Conservation (phyloP, 2,113 vertebrate genomes). For the Marcusenius ussheri region DNA sequence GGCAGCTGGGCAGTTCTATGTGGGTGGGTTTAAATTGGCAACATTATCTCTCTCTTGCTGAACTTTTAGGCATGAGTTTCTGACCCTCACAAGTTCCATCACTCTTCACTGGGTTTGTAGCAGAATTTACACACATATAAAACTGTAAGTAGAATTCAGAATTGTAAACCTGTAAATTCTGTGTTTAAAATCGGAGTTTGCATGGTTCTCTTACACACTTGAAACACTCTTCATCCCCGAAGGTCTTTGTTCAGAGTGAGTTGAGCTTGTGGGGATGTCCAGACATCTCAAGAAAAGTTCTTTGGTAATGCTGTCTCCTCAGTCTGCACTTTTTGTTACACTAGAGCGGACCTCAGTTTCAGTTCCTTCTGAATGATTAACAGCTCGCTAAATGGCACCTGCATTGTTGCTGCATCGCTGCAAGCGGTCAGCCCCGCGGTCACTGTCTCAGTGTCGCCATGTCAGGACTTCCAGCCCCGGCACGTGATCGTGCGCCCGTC, state of each 20-base stretch:
- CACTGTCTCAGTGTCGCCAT: not conserved
- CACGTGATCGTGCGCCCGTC: not conserved
- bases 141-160: not conserved
- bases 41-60: not conserved
- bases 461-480: not conserved
- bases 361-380: conserved; percentile 1
- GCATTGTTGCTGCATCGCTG: not conserved
- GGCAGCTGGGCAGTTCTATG: not conserved
- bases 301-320: not conserved
- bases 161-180: not conserved
- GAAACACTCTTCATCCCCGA: not conserved
- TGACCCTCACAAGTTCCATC: not conserved
- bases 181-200: not conserved
- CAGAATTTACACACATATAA: not conserved
- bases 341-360: not conserved
- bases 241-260: not conserved
- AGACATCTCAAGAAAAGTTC: not conserved
- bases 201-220: not conserved
- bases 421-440: not conserved
- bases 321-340: not conserved
- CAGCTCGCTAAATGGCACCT: not conserved
- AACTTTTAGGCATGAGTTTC: not conserved
- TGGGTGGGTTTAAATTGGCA: not conserved
- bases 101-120: not conserved
- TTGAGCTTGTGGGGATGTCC: not conserved